These are phyloP conservation scores for Odontesthes bonariensis DNA, from an alignment of 2,113 vertebrate genomes.

Conservation along the genomic window DNA sequence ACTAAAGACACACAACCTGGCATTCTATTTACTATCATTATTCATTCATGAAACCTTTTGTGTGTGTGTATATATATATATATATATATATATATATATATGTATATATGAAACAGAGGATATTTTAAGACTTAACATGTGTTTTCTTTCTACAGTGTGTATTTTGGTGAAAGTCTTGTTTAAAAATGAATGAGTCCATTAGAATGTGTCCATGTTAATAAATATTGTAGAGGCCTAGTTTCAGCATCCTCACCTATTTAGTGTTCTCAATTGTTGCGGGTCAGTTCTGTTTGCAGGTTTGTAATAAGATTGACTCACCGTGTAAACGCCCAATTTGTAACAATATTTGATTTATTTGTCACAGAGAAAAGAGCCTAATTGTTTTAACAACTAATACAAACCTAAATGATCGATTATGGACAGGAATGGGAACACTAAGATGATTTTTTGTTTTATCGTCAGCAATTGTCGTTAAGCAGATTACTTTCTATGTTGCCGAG, in stretches of 20 bases:
- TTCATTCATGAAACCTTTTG: constrained; percentile 60
- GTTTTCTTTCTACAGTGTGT: constrained; percentile 23
- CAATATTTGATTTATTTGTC: background rate
- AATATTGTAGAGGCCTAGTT: constrained; percentile 61
- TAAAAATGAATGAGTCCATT: constrained; percentile 75
- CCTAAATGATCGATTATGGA: constrained; percentile 1
- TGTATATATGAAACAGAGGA: background rate
- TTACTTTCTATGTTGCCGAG: constrained; percentile 24
- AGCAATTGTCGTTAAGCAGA: constrained; percentile 31
- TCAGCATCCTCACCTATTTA: constrained; percentile 21
- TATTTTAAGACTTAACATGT: constrained; percentile 19
- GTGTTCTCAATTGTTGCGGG: constrained; percentile 7
- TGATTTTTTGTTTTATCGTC: constrained; percentile 13
- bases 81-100: no score
- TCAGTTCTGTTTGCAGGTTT: constrained; percentile 8
- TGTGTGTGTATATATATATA: background rate
- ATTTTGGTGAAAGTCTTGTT: constrained; percentile 47
- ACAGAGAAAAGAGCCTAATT: background rate
- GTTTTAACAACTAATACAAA: background rate
- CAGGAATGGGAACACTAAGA: background rate
- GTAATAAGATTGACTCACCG: constrained; percentile 18
- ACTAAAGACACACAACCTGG: background rate
- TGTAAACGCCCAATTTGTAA: background rate
- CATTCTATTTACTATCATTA: constrained; percentile 41
- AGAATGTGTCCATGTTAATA: constrained; percentile 47